Evolutionary conservation across 2,888 invertebrate genomes (phyloP), one percentile per base, ranked within the genome.

Genomic region (Platyscelio sp.): DNA sequence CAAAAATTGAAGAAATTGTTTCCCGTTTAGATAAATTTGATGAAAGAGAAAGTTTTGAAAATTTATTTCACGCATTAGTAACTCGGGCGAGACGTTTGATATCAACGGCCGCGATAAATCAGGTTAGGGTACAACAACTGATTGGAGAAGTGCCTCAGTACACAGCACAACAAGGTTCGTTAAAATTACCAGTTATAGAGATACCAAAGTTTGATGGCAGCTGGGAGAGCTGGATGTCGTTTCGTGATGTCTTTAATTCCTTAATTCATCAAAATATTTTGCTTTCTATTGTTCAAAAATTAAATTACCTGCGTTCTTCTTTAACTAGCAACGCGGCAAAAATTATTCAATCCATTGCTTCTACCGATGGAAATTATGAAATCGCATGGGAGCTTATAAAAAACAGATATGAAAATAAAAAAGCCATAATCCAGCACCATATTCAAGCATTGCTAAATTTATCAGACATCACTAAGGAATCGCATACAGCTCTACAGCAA

Each of bases 371-470:
- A 13, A 63, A 63, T 40, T 63, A 63, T 63, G 40, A 40, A 15
- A 24, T 43, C 7, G 65, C 65, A 3, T 65, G 65, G 65, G 22
- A 65, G 18, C 20, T 65, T 18, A 20, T 65, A 11, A 33, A 4
- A 15, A 15, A 43, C 2, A 24, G 26, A 29, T 65, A 65, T 15
- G 46, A 65, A 46, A 65, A 65, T 24, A 67, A 67, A 18, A 67
- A 49, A 49, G 24, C 20, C 18, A 49, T 49, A 49, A 49, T 49
- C 20, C 43, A 43, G 15, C 22, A 49, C 49, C 49, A 49, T 20
- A 20, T 49, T 49, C 49, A 49, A 11, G 18, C 49, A 2, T 49
- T 49, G 22, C 11, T 67, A 22, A 26, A 67, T 13, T 43, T 67
- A 11, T 11, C 20, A 15, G 18, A 2, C 9, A 11, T 43, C 6